Percentiles rank a stretch among this genome's conserved stretches.
Evolutionary conservation across 2,888 invertebrate species (phyloP).

Genomic region (Oxystoma pomonae): DNA sequence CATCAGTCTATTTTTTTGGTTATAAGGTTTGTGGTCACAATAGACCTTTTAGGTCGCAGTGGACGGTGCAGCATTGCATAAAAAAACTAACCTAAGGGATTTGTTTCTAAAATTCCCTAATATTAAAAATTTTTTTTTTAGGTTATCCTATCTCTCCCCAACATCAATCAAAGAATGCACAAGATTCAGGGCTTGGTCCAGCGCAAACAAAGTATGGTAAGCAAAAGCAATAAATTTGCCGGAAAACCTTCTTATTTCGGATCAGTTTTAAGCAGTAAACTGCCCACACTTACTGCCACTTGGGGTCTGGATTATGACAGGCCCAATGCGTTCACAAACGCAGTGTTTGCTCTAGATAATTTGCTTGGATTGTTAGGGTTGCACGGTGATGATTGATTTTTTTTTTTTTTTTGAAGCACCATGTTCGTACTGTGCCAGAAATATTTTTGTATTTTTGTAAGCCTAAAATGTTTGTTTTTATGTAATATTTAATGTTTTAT

Average conservation of each 20-base stretch:
- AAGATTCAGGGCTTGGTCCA: constrained; percentile 36
- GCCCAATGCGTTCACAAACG: constrained; percentile 40
- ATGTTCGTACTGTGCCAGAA: too few relatives aligned
- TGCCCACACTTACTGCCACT: constrained; percentile 39
- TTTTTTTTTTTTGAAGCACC: too few relatives aligned
- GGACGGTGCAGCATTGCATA: too few relatives aligned
- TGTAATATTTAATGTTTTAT: too few relatives aligned
- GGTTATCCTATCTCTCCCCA: constrained; percentile 39
- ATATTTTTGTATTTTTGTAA: too few relatives aligned
- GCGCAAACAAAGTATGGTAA: constrained; percentile 42
- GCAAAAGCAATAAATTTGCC: constrained; percentile 10
- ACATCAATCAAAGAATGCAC: constrained; percentile 32
- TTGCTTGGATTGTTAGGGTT: constrained; percentile 26
- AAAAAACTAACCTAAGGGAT: too few relatives aligned
- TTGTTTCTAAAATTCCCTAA: too few relatives aligned
- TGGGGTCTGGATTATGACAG: constrained; percentile 42
- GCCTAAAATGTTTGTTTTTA: too few relatives aligned
- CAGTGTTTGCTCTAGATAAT: constrained; percentile 36
- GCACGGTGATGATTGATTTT: too few relatives aligned
- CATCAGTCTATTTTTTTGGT: too few relatives aligned
- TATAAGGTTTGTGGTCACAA: too few relatives aligned
- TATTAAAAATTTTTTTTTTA: constrained; percentile 9
- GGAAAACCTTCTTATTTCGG: constrained; percentile 32
- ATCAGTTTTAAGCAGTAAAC: constrained; percentile 21
- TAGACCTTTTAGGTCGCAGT: too few relatives aligned